Evolutionary conservation across 2,888 invertebrate genomes (phyloP).

Genomic region (Euplexia lucipara): DNA sequence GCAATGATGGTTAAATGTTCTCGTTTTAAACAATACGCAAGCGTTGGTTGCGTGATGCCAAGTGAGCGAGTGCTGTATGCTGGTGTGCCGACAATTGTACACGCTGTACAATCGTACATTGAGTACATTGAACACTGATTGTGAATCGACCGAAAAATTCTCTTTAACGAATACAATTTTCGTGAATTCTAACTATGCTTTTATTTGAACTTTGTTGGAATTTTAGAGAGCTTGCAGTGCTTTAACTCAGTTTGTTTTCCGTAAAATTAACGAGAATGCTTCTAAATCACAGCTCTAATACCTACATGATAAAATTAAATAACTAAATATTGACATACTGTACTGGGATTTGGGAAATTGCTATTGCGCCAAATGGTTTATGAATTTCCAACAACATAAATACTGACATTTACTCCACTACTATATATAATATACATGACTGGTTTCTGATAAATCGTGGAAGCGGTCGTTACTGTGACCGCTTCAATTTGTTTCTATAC

Average conservation of each 20-base stretch:
- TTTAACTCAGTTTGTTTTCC: background rate
- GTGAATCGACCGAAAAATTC: background rate
- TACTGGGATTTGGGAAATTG: too few relatives aligned
- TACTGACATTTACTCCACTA: background rate
- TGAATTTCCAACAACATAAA: background rate
- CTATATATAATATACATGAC: too few relatives aligned
- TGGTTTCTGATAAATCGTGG: conserved; percentile 3
- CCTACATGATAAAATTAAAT: background rate
- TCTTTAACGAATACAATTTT: background rate
- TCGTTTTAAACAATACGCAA: conserved; percentile 48
- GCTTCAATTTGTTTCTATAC: conserved; percentile 23
- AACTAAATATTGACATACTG: too few relatives aligned
- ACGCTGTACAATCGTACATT: background rate
- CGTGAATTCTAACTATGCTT: background rate
- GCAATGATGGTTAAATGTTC: conserved; percentile 39
- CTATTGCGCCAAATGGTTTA: background rate
- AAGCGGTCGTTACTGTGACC: conserved; percentile 2
- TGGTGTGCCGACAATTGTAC: too few relatives aligned
- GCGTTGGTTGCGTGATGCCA: conserved; percentile 16
- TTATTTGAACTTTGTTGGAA: background rate
- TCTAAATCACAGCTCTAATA: background rate
- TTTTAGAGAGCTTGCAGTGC: background rate
- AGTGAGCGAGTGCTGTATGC: conserved; percentile 20
- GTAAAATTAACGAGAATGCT: background rate
- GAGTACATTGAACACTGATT: background rate